Base-by-base conservation (phyloP, 2,888 invertebrate genomes). In the Euclidia mi region DNA sequence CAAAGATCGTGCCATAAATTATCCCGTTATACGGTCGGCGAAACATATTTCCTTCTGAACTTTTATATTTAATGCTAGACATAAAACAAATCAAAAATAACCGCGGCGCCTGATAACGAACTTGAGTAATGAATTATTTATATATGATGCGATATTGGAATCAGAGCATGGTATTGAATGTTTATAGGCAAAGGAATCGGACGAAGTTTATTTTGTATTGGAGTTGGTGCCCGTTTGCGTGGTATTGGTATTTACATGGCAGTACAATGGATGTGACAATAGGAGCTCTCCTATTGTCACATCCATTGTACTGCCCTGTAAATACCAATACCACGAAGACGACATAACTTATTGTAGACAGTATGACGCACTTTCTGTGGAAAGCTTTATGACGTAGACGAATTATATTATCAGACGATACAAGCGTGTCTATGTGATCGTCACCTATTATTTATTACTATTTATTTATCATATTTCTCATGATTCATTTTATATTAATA, bases 31-130 rank as follows among this genome's bases (percentile, higher is more conserved):
- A 42, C 50, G 49, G 47, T 51, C 45, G 44, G 49, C 44, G 55
- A 58, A 66, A 59, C 48, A 57, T 41, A 71, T 56, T 59, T 63
- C 31, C 45, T 51, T 60, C 42, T 56, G 32, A 53, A 56, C 14
- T 65, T 70, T 56, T 56, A 65, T 65, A 28, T 52, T 17, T 38
- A 56, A 60, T 57, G 34, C 15, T 47, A 53, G 20, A 58, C 48
- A 32, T 31, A 20, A 18, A 42, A 11, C 57, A 45, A 62, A 47
- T 49, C 48, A 41, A 56, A 61, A 73, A 72, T 72, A 61, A 56
- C 46, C 34, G 28, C 48, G 58, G 50, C 53, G 70, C 46, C 49
- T 12, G 12, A 20, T 55, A 50, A 40, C 61, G 48, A 60, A 56
- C 51, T 58, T 18, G 28, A 35, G 18, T 17, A 29, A 43, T 40